Base-by-base conservation (phyloP, 2,888 invertebrate genomes). In the Platypus cylindrus region DNA sequence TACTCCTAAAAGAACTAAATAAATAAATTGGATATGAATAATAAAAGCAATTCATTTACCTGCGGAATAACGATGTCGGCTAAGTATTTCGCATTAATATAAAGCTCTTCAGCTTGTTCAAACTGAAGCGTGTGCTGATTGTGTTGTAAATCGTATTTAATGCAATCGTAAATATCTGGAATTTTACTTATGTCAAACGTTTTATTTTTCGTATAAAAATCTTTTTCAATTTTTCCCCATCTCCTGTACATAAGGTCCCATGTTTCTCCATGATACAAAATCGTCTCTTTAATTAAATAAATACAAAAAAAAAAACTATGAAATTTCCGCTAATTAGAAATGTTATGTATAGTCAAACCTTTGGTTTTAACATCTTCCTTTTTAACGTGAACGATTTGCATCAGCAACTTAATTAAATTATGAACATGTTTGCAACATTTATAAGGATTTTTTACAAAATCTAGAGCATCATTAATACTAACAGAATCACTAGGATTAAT, bases 21-120 rank as follows among this genome's bases (percentile, higher is more conserved):
- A n/a, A 14, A 23, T n/a, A 25, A 31, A 16, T 14, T 25, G 5
- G 13, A 16, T n/a, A 20, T 8, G 11, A 20, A 15, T 24, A 20
- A 15, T 17, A 13, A 29, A 15, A 5, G 15, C 16, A 15, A 8
- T 8, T 16, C 5, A 46, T 35, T 37, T 52, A 83, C 86, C 72
- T 95, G 97, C 1, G 98, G 98, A 60, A 99, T 95, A 1, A 99
- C 94, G 53, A 98, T 87, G 60, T 99, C 98, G 0, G 98, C 98
- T 52, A 98, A 67, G 58, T 93, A 90, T 63, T 98, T 98, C 0
- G 97, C 87, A 56, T 90, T 89, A 34, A 86, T 83, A 56, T 97
- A 98, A 28, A 91, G 63, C 58, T 93, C 87, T 56, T 93, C 90
- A 0, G 91, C 89, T 55, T 83, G 76, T 52, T 87, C 86, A 53